Base-by-base conservation (phyloP, 2,113 vertebrate genomes). In the Notechis scutatus region DNA sequence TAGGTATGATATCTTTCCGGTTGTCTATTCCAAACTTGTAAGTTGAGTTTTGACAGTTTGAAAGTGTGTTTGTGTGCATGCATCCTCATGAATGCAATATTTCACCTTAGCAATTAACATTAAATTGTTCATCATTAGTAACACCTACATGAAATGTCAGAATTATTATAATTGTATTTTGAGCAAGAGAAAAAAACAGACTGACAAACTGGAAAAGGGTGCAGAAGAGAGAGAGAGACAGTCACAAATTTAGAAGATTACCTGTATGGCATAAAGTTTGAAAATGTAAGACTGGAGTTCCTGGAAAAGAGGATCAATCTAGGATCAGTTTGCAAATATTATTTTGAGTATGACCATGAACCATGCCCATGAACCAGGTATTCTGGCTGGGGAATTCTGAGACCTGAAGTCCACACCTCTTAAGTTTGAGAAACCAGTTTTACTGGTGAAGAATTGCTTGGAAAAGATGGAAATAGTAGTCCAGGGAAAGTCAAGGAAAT, bases 71-170 rank as follows among this genome's bases (percentile, higher is more conserved):
- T 90, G 61, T 52, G 47, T 59, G n/a, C 47, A 52, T 91, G 47
- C 45, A 91, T 91, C 61, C 61, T 74, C 23, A 34, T 74, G 39
- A 52, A 74, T 89, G 54, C 56, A 89, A 59, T 91, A 74, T 91
- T 91, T 91, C 61, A 91, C 61, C 26, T 52, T 81, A 59, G 55
- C 56, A 91, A 91, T 91, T 74, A 54, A 81, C 39, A 74, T 91
- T 74, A 91, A 91, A 81, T 91, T 91, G 90, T 74, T 91, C 90
- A 74, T 90, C 90, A 91, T 91, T 91, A 91, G 20, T n/a, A 74
- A 74, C 47, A 91, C 45, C 90, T 91, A 91, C 39, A 21, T 52
- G n/a, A 91, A 91, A 74, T 91, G 90, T 81, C 61, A 74, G 47
- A 50, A 50, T 61, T 81, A 91, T 91, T 91, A 91, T 69, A 91